phyloP scores from a whole-genome alignment of 2,797 vertebrate species.

The Brachyalestes nurse region DNA sequence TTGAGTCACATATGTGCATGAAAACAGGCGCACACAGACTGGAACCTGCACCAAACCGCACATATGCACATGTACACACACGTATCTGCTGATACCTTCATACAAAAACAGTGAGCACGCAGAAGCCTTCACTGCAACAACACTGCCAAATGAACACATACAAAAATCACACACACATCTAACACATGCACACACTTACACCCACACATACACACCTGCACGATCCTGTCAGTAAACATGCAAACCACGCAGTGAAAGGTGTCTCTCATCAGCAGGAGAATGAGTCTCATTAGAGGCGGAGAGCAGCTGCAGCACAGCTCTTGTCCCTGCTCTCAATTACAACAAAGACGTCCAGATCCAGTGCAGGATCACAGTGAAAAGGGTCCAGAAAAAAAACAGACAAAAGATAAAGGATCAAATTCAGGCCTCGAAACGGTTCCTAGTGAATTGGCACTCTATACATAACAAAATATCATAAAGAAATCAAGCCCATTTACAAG shows the following conservation, averaged over 20 bases:
- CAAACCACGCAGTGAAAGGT: not conserved
- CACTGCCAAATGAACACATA: not conserved
- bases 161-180: not conserved
- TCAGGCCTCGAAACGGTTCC: not conserved
- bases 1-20: constrained; percentile 16
- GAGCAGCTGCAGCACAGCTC: not conserved
- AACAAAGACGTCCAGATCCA: not conserved
- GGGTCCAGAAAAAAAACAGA: not conserved
- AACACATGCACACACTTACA: not conserved
- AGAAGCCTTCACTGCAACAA: not conserved
- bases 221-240: not conserved
- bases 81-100: not conserved
- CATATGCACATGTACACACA: not conserved
- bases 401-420: not conserved
- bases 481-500: too few relatives aligned
- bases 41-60: not conserved
- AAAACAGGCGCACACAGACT: not conserved
- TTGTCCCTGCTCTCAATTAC: not conserved
- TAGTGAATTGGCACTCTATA: not conserved
- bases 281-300: not conserved
- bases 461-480: too few relatives aligned
- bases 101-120: not conserved
- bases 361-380: not conserved
- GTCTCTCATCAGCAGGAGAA: not conserved
- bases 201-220: not conserved